Evolutionary conservation across 2,113 vertebrate species (phyloP).

Genomic region (Theropithecus gelada): DNA sequence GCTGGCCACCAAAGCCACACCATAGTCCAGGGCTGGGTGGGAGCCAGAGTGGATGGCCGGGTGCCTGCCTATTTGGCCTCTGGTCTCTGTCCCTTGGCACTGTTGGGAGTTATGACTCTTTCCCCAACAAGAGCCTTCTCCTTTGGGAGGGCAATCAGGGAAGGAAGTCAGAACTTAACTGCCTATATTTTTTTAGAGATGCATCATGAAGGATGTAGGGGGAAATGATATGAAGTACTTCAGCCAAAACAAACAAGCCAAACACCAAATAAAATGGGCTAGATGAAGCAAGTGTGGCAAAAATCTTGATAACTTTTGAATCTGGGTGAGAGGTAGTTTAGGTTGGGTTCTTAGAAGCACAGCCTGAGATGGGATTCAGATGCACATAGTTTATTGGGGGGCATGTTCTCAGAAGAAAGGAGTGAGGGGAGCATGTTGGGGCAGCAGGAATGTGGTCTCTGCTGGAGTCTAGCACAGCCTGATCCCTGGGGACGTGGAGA

Average conservation of each 20-base stretch:
- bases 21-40: conserved; percentile 26
- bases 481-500: not conserved
- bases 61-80: conserved; percentile 4
- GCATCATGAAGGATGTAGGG: not conserved
- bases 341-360: not conserved
- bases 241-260: not conserved
- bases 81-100: conserved; percentile 28
- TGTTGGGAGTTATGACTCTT: not conserved
- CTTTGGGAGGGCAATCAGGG: not conserved
- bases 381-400: not conserved
- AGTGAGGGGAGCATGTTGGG: not conserved
- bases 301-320: not conserved
- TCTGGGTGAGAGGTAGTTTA: not conserved
- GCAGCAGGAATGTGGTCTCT: not conserved
- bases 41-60: not conserved
- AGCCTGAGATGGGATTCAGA: not conserved
- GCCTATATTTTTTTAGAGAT: not conserved
- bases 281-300: not conserved
- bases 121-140: not conserved
- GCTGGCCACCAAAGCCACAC: not conserved
- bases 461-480: not conserved
- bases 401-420: not conserved
- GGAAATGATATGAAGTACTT: not conserved
- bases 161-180: conserved; percentile 19
- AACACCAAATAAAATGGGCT: not conserved